Percentiles rank a stretch among this genome's conserved stretches.
Conservation (phyloP, 2,888 invertebrate species). For the Apotomis betuletana region DNA sequence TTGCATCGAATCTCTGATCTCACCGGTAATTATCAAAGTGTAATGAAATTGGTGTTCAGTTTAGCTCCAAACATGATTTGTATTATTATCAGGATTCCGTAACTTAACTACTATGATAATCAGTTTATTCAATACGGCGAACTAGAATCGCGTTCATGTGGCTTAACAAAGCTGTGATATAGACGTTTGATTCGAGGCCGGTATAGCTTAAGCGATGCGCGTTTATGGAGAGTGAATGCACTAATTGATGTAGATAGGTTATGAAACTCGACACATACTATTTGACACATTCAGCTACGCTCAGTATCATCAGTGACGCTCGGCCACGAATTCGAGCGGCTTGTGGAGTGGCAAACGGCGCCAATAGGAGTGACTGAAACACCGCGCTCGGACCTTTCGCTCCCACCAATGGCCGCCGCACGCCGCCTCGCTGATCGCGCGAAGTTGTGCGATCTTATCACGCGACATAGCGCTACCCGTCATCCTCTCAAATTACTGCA, state of each 20-base stretch:
- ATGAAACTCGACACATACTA: not conserved
- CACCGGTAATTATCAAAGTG: conserved; percentile 32
- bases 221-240: not conserved
- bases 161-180: conserved; percentile 12
- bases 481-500: too few relatives aligned
- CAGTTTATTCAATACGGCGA: conserved; percentile 22
- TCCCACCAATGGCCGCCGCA: too few relatives aligned
- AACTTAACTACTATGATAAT: conserved; percentile 34
- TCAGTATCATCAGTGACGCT: too few relatives aligned
- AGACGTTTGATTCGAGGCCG: not conserved
- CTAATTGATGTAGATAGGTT: not conserved
- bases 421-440: too few relatives aligned
- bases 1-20: conserved; percentile 30
- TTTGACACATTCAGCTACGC: too few relatives aligned
- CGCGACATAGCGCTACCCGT: too few relatives aligned
- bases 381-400: too few relatives aligned
- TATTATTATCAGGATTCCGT: conserved; percentile 42
- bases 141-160: conserved; percentile 5
- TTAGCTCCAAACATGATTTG: conserved; percentile 45
- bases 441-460: too few relatives aligned
- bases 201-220: too few relatives aligned
- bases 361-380: too few relatives aligned
- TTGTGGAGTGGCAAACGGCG: too few relatives aligned
- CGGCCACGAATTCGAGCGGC: too few relatives aligned
- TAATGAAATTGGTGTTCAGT: conserved; percentile 45